A percentile compares a stretch with the other conserved stretches of the same genome.
Conservation (phyloP, 2,113 vertebrate species). For the Danionella cerebrum region DNA sequence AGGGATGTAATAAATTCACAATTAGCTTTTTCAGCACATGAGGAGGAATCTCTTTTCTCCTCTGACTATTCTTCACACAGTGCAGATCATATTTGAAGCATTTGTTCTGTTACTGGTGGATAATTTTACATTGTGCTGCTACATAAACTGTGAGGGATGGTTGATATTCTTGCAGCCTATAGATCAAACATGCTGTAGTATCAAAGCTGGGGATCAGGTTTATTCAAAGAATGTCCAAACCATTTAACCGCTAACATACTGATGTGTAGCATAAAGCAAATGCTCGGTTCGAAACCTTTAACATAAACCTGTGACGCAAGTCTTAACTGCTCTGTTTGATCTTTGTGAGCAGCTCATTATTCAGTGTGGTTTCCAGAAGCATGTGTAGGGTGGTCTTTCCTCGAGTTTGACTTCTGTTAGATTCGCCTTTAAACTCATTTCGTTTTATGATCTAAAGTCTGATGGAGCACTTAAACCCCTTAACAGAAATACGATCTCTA, state of each 20-base stretch:
- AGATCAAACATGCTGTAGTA: neutral
- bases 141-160: neutral
- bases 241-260: neutral
- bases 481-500: neutral
- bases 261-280: neutral
- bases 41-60: too few relatives aligned
- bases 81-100: too few relatives aligned
- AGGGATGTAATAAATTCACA: too few relatives aligned
- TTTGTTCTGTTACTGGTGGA: too few relatives aligned
- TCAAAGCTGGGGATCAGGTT: neutral
- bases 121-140: too few relatives aligned
- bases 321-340: conserved; percentile 11
- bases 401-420: neutral
- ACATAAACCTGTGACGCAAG: neutral
- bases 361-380: too few relatives aligned
- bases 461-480: neutral
- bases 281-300: neutral
- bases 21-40: too few relatives aligned
- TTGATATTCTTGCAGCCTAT: neutral
- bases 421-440: neutral
- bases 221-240: neutral
- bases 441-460: neutral
- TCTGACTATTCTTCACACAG: too few relatives aligned
- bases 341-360: neutral
- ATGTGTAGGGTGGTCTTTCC: conserved; percentile 3